These are phyloP conservation scores for Platycercus adscitus DNA, from an alignment of 2,113 vertebrate species.

Conservation along the genomic window DNA sequence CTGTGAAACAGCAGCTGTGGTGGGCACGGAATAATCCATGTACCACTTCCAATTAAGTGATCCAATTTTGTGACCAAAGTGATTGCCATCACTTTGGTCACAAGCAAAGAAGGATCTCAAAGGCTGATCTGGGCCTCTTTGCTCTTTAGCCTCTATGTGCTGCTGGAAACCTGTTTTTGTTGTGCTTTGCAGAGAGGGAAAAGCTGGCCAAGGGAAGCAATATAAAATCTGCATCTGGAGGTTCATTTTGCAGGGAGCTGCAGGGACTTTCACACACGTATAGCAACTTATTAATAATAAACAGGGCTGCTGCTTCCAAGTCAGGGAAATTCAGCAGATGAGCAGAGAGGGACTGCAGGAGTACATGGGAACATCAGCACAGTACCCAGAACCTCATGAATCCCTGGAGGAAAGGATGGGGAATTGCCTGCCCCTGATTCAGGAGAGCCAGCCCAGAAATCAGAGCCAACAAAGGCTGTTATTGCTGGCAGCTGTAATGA, in stretches of 20 bases:
- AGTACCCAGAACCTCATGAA: neutral
- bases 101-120: neutral
- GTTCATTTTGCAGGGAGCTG: constrained; percentile 1
- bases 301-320: neutral
- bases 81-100: neutral
- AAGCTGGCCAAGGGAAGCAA: neutral
- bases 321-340: neutral
- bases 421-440: neutral
- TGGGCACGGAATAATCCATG: neutral
- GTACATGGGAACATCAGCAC: rapidly evolving
- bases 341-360: neutral
- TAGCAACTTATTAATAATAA: constrained; percentile 15
- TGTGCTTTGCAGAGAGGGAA: neutral
- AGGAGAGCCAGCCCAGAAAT: neutral
- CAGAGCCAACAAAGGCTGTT: constrained; percentile 11
- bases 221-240: neutral
- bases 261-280: neutral
- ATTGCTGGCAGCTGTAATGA: neutral
- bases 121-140: neutral
- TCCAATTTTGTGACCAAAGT: neutral
- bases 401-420: neutral
- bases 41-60: neutral
- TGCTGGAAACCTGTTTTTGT: neutral
- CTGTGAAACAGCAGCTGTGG: neutral
- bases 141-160: neutral